Evolutionary conservation across 2,113 vertebrate genomes (phyloP), one percentile per base, ranked within the genome.

Genomic region (Neodon shergylaensis): DNA sequence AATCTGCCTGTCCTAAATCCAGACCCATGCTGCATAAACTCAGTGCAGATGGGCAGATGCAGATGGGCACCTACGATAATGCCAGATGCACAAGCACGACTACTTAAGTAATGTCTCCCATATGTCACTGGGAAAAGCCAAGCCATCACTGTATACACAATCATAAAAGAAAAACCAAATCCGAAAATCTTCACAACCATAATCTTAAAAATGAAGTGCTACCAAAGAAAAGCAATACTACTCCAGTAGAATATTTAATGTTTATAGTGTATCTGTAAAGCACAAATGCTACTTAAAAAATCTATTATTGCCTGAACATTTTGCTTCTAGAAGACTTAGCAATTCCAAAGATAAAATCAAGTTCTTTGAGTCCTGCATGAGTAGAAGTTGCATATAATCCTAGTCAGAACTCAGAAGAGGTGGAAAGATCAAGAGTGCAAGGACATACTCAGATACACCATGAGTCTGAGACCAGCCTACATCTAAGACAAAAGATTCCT

Each of bases 301-400:
- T 70, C 72, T 61, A 66, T 85, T 49, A 77, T 9, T 82, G 33
- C 36, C 74, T 58, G 44, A 84, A 19, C 28, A 85, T 44, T 96
- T 65, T 79, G 19, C 86, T 92, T 47, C 63, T 33, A 70, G 6
- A 72, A 10, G 42, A 76, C 9, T 39, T 66, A 54, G 24, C 1
- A n/a, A 85, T 81, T 82, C 26, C 61, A 82, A 91, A 91, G 68
- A 90, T 54, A 72, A 54, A n/a, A 91, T 21, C 39, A 92, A 7
- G 70, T 52, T 47, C 54, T 49, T 49, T 61, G 85, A 88, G 33
- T 16, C 22, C 7, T 16, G 7, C 66, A n/a, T 17, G 36, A 65
- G 11, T 31, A 52, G 86, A 16, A 74, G 68, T 31, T 42, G n/a
- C 13, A 4, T 28, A 4, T 10, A 39, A 73, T 13, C 14, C 24